Base-by-base conservation (phyloP, 2,797 vertebrate species). In the Pipistrellus pipistrellus region DNA sequence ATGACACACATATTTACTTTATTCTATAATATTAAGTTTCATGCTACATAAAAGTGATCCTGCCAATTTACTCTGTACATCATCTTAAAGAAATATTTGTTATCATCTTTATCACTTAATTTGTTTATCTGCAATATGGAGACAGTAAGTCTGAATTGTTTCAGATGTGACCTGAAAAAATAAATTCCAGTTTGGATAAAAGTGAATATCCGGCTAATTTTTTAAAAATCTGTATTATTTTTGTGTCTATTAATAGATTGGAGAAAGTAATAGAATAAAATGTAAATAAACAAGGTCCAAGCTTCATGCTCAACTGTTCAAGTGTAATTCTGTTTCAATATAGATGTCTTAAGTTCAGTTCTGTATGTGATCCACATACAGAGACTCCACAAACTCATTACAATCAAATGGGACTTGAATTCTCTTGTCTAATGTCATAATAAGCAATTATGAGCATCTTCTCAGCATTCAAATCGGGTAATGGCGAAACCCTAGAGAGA, bases 341-440 rank as follows among this genome's bases (percentile, higher is more conserved):
- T 82, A 80, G 78, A 55, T 66, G n/a, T 51, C 76, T 92, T 48
- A n/a, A 85, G 71, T 94, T 96, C 75, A 69, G 10, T 90, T 93
- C 66, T 71, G 23, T 20, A 38, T 90, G 82, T 57, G 90, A 93
- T 73, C 46, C 73, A 57, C 93, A 94, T 76, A 96, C 87, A 38
- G 48, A 88, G 95, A 72, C 85, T 86, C 75, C 92, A 76, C 85
- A 78, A 94, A 92, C 95, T 95, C 95, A 97, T 97, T 97, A 97
- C 71, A 66, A 83, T 96, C 92, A 94, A 97, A 96, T 94, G 94
- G 85, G 96, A 94, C 92, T 96, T 76, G 92, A 94, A 97, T 96
- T 95, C 94, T 97, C 96, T 97, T 96, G 91, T 94, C 97, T 97
- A 95, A 96, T 95, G 95, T 96, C 96, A 97, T 96, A 96, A 97